phyloP scores from a whole-genome alignment of 2,113 vertebrate species.

The Takifugu bimaculatus region DNA sequence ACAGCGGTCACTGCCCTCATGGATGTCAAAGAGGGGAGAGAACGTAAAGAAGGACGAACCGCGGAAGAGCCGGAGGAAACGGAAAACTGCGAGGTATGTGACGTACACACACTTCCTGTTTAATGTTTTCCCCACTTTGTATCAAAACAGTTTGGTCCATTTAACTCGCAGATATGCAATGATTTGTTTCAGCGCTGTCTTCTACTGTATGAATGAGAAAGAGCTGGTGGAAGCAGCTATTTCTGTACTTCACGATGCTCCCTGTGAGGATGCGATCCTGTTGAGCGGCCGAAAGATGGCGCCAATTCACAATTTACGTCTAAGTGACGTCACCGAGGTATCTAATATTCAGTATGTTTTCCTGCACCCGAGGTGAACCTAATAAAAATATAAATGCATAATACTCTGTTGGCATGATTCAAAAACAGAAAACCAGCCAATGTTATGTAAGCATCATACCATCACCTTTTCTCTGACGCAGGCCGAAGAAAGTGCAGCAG shows the following conservation, averaged over 20 bases:
- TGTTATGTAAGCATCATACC: no score
- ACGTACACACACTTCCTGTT: not conserved
- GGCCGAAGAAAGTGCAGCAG: slow-evolving; percentile 14
- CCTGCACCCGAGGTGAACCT: no score
- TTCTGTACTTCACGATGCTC: slow-evolving; percentile 13
- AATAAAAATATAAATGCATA: no score
- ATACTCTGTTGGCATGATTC: no score
- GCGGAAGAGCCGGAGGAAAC: slow-evolving; percentile 31
- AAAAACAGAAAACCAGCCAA: no score
- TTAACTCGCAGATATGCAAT: not conserved
- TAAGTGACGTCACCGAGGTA: no score
- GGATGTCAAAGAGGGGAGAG: slow-evolving; percentile 61
- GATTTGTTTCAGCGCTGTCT: slow-evolving; percentile 40
- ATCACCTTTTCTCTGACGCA: not conserved
- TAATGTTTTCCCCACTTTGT: not conserved
- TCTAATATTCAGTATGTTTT: no score
- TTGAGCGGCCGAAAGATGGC: slow-evolving; percentile 38
- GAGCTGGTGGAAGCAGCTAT: slow-evolving; percentile 67
- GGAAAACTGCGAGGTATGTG: slow-evolving; percentile 37
- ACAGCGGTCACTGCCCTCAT: slow-evolving; percentile 60
- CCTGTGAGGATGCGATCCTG: not conserved
- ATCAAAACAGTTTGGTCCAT: rapidly evolving
- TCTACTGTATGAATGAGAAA: slow-evolving; percentile 73
- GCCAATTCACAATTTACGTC: not conserved
- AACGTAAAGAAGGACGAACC: slow-evolving; percentile 21